Evolutionary conservation across 2,797 vertebrate species (phyloP).

Genomic region (Scolopax rusticola): DNA sequence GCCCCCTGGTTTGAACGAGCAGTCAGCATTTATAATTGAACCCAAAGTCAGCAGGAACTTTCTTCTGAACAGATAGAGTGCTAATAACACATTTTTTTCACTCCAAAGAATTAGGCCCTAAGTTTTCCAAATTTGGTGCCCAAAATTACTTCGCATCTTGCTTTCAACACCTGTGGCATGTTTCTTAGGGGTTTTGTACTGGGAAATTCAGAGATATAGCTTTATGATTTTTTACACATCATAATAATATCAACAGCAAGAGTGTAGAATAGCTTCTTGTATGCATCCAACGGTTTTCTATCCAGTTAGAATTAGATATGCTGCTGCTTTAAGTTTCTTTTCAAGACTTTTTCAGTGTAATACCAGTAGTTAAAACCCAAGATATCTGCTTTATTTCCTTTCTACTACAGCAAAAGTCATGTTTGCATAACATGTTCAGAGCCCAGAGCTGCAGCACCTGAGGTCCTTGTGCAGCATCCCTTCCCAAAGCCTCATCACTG

Average conservation of each 20-base stretch:
- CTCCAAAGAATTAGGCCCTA: background rate
- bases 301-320: background rate
- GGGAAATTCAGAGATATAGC: background rate
- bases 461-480: background rate
- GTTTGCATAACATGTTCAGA: fast-evolving
- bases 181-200: background rate
- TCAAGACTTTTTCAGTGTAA: background rate
- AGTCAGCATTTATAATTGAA: background rate
- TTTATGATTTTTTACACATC: background rate
- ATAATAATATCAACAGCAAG: background rate
- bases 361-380: background rate
- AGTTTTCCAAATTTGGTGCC: background rate
- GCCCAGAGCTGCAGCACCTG: fast-evolving
- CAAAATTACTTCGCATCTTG: background rate
- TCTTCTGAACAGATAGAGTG: background rate
- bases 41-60: background rate
- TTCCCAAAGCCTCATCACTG: background rate
- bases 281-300: background rate
- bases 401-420: background rate
- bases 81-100: background rate
- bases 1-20: background rate
- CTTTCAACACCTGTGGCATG: background rate
- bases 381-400: background rate
- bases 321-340: background rate
- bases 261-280: background rate